A percentile compares a stretch with the other conserved stretches of the same genome.
Evolutionary conservation across 1,140 invertebrate genomes (phyloP).

Genomic region (Sesamia nonagrioides): DNA sequence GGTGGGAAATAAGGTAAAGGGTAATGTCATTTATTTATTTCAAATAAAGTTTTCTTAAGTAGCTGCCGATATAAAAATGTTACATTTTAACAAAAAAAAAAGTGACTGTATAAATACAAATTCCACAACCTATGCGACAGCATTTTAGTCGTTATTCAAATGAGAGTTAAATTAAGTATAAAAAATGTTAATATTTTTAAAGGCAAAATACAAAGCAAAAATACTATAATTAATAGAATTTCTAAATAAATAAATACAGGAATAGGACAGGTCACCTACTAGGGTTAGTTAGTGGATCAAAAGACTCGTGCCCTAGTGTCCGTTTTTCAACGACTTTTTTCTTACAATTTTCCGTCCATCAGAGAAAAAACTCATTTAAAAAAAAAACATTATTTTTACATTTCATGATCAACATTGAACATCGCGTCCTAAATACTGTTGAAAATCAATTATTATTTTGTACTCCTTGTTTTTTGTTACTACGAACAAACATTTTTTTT

Average conservation of each 20-base stretch:
- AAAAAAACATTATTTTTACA: conserved; percentile 22
- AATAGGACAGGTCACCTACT: conserved; percentile 73
- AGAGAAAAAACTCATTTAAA: neutral
- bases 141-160: conserved; percentile 35
- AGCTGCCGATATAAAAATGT: conserved; percentile 83
- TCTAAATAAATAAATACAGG: conserved; percentile 81
- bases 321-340: conserved; percentile 12
- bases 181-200: conserved; percentile 59
- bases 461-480: conserved; percentile 57
- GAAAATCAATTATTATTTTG: conserved; percentile 39
- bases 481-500: conserved; percentile 54
- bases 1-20: conserved; percentile 49
- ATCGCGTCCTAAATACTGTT: conserved; percentile 54
- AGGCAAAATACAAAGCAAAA: conserved; percentile 84
- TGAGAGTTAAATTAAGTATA: conserved; percentile 45
- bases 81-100: conserved; percentile 80
- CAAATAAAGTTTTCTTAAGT: conserved; percentile 84
- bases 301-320: conserved; percentile 7
- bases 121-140: conserved; percentile 78
- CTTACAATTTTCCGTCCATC: neutral
- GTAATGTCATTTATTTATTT: conserved; percentile 85
- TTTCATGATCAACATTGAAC: conserved; percentile 14
- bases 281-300: conserved; percentile 67
- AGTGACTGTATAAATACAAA: conserved; percentile 76
- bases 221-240: conserved; percentile 71